Evolutionary conservation across 64 coral and sea anemone species (phyloP), one percentile per base, ranked within the genome.

Genomic region (Actinia equina): DNA sequence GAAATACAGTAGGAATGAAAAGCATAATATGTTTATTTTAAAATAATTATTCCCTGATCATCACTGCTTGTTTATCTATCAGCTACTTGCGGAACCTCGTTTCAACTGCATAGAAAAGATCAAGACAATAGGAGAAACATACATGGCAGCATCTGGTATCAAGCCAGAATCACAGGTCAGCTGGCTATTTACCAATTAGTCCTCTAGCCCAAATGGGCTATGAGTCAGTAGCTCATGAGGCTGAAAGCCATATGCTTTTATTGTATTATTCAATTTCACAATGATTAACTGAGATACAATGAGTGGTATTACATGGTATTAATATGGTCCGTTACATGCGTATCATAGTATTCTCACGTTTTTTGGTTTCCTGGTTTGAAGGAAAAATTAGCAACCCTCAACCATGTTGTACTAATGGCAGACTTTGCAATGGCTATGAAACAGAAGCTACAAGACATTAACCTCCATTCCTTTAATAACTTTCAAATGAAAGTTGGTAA

Each of bases 391-490:
- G 97, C 91, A 23, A 95, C 97, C 17, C 84, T 99, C 9, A 90
- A 90, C 43, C 97, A 99, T 43, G 91, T 99, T 22, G 88, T 89
- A 14, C 84, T 85, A 83, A 89, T 99, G 86, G 97, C 97, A 30
- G 97, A 99, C 88, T 99, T 95, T 91, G 93, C 93, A 10, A 99
- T 99, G 90, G 93, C 93, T 70, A 95, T 99, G 97, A 99, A 99
- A 88, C 89, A 93, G 78, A 99, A 99, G 88, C 93, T 99, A 22
- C 61, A 86, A 8, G 93, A 93, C 44, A 99, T 99, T 82, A 99
- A 99, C 82, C 59, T 91, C 7, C 90, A 99, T 60, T 99, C 97
- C 26, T 99, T 99, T 51, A 99, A 99, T 88, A 89, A 95, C 67
- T 99, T 99, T 86, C 79, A 89, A 61, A 99, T 99, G 97, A 99